Evolutionary conservation across 2,888 invertebrate genomes (phyloP), one percentile per base, ranked within the genome.

Genomic region (Phalera bucephala): DNA sequence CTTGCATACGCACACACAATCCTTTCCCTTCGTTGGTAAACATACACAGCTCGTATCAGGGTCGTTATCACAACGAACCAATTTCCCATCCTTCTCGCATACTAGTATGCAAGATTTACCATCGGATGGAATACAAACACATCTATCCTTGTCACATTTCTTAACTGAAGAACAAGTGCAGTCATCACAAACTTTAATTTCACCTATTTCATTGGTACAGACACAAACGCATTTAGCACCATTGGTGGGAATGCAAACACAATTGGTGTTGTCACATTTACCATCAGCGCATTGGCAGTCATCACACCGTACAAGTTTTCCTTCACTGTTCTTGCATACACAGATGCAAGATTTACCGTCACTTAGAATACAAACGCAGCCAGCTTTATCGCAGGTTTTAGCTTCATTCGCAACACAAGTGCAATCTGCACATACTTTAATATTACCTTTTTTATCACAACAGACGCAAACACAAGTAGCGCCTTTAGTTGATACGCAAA

Each of bases 91-190:
- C 2, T 40, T 31, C 9, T 35, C 32, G 19, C 45, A 51, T 0
- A 51, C 33, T 2, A 37, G 39, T 2, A 61, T 15, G 14, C 45
- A 56, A 2, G 39, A 33, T 14, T 56, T 52, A 1, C 56, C 56
- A 1, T 41, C 36, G 36, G 71, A 70, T 0, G 39, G 36, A 1
- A 77, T 44, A 14, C 72, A 73, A 11, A 58, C 35, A 36, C 75
- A 75, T 27, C 55, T 45, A 3, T 37, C 39, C 2, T 26, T 36
- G 13, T 44, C 40, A 28, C 68, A 69, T 13, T 60, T 47, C 14
- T 9, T 5, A n/a, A 3, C n/a, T 5, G 1, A 3, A n/a, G 14
- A 14, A 14, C 27, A 27, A 27, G 27, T 2, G 36, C 76, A 73
- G 31, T 64, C 60, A 1, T 55, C 39, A 10, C 73, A 68, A 10